Evolutionary conservation across 1,140 invertebrate species (phyloP).

Genomic region (Drosophila sechellia): DNA sequence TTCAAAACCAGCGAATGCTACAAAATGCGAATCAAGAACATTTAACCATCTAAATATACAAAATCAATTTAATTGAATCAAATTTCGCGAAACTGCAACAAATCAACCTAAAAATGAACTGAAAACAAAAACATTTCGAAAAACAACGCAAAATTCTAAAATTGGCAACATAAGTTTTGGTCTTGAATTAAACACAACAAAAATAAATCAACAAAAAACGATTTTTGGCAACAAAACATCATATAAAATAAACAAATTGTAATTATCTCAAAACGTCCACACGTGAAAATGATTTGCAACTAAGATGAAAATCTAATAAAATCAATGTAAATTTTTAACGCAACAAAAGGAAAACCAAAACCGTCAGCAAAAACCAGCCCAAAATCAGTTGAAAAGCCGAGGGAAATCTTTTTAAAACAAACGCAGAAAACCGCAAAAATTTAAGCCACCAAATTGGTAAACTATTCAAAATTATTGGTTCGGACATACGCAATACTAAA

Average conservation of each 20-base stretch:
- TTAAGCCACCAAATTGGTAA: constrained; percentile 82
- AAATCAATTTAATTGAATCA: constrained; percentile 4
- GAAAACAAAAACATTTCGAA: constrained; percentile 53
- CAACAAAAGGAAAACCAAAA: constrained; percentile 24
- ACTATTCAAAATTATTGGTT: constrained; percentile 84
- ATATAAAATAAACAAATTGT: constrained; percentile 25
- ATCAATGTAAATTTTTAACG: constrained; percentile 71
- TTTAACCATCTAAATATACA: constrained; percentile 59
- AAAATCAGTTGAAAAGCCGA: constrained; percentile 53
- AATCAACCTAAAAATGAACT: constrained; percentile 63
- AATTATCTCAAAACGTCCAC: constrained; percentile 67
- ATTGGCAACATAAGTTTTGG: constrained; percentile 72
- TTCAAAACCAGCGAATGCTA: constrained; percentile 48
- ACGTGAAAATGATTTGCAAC: constrained; percentile 44
- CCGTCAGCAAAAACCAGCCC: constrained; percentile 38
- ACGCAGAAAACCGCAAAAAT: constrained; percentile 74
- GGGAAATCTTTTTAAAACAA: constrained; percentile 56
- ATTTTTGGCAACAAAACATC: constrained; percentile 58
- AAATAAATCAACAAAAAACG: constrained; percentile 50
- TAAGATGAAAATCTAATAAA: constrained; percentile 41
- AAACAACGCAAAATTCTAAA: constrained; percentile 68
- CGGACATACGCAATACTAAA: constrained; percentile 82
- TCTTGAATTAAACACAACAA: constrained; percentile 37
- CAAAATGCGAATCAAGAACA: constrained; percentile 73
- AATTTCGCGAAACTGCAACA: constrained; percentile 19